Conservation (phyloP, 92 coral and sea anemone species). For the Montipora capitata region DNA sequence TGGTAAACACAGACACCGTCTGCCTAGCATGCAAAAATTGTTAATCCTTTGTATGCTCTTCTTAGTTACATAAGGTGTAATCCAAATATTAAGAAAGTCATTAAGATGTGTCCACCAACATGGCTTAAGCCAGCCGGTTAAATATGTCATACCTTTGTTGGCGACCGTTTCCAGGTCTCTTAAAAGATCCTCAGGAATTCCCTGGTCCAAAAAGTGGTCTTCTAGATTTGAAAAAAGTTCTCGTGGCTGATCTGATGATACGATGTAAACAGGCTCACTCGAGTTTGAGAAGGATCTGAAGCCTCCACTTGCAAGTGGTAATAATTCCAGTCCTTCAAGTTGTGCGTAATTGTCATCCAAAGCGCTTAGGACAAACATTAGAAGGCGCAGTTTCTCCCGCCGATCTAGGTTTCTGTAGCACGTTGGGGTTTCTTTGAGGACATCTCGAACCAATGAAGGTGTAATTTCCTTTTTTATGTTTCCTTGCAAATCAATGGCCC, state of each 20-base stretch:
- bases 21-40: too few species aligned
- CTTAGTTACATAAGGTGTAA: too few species aligned
- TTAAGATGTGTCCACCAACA: too few species aligned
- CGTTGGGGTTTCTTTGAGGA: conserved; percentile 36
- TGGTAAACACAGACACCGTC: too few species aligned
- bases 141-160: conserved; percentile 37
- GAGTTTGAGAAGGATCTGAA: conserved; percentile 64
- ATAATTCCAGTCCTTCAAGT: conserved; percentile 76
- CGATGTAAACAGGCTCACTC: conserved; percentile 60
- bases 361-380: conserved; percentile 62
- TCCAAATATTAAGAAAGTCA: too few species aligned
- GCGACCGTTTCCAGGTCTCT: conserved; percentile 57
- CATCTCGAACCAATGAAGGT: conserved; percentile 63
- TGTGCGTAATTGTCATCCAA: conserved; percentile 59
- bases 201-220: conserved; percentile 71
- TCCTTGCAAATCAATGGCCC: conserved; percentile 26
- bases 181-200: conserved; percentile 36
- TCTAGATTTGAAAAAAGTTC: conserved; percentile 82
- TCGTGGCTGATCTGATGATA: conserved; percentile 74
- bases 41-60: too few species aligned
- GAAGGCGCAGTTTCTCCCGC: conserved; percentile 67
- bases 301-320: conserved; percentile 77
- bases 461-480: conserved; percentile 44
- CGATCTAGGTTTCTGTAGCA: conserved; percentile 46
- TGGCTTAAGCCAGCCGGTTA: too few species aligned